phyloP scores from a whole-genome alignment of 1,140 invertebrate genomes.

The Panulirus ornatus region DNA sequence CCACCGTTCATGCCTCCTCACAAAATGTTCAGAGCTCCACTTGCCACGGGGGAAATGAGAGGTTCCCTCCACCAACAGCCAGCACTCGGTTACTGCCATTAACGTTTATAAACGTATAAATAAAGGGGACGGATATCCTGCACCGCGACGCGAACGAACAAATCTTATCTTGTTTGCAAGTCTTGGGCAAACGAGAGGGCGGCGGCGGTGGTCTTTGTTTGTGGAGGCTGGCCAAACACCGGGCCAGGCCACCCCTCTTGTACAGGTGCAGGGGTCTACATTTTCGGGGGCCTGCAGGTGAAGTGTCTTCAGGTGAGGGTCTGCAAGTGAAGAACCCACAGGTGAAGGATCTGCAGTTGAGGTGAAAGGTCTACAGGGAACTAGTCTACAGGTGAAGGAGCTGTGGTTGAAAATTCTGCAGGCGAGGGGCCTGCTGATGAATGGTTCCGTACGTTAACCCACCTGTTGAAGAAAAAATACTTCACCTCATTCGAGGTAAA shows the following conservation, averaged over 20 bases:
- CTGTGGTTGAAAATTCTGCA: too few species aligned
- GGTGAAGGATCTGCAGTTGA: too few species aligned
- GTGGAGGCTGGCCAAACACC: constrained; percentile 14
- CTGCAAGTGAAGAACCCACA: not conserved
- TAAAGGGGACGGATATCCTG: constrained; percentile 31
- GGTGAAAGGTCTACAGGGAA: not conserved
- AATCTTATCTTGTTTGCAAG: constrained; percentile 42
- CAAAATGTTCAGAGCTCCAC: not conserved
- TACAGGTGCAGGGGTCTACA: not conserved
- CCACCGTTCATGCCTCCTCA: not conserved
- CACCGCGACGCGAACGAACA: constrained; percentile 38
- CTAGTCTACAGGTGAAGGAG: not conserved
- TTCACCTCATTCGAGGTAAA: too few species aligned
- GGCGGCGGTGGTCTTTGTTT: constrained; percentile 28
- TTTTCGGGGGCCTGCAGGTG: not conserved
- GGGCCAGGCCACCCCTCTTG: not conserved
- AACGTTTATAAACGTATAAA: not conserved
- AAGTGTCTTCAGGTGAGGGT: not conserved
- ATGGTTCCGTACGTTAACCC: too few species aligned
- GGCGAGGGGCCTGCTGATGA: too few species aligned
- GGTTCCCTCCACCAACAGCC: not conserved
- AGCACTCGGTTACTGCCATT: not conserved
- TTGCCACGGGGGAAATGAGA: not conserved
- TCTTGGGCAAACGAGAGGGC: constrained; percentile 42
- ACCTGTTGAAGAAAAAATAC: too few species aligned